Conservation (phyloP, 2,888 invertebrate species). For the Empis stercorea region DNA sequence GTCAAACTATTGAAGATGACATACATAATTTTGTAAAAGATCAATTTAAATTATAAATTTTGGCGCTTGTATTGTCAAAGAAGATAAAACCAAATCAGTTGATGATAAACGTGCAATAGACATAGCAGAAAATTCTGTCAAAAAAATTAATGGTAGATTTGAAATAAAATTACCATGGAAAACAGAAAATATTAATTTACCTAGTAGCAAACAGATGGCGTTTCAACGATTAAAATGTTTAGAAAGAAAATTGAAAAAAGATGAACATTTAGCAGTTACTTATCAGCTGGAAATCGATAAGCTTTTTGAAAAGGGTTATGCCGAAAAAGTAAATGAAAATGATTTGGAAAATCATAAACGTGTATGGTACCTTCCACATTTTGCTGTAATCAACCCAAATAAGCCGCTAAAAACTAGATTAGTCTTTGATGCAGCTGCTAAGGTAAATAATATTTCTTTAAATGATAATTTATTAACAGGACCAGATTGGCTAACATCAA, state of each 20-base stretch:
- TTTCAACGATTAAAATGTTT: constrained; percentile 7
- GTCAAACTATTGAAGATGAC: too few species aligned
- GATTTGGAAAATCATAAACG: too few species aligned
- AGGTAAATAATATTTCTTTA: constrained; percentile 13
- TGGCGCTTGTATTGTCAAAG: too few species aligned
- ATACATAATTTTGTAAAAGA: too few species aligned
- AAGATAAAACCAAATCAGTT: too few species aligned
- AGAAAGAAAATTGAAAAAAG: constrained; percentile 10
- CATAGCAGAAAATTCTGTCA: neutral
- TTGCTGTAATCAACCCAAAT: constrained; percentile 14
- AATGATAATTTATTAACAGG: constrained; percentile 14
- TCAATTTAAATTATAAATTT: too few species aligned
- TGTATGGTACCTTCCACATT: too few species aligned
- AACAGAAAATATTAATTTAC: constrained; percentile 3
- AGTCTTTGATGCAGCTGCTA: constrained; percentile 20
- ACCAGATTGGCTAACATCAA: constrained; percentile 13
- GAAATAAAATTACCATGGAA: constrained; percentile 13
- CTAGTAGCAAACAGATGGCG: constrained; percentile 7
- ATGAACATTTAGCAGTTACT: constrained; percentile 7
- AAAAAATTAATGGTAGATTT: constrained; percentile 3
- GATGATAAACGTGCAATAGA: too few species aligned
- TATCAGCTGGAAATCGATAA: constrained; percentile 10
- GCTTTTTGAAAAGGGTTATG: too few species aligned
- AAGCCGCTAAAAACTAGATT: constrained; percentile 18
- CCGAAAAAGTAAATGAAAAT: too few species aligned